phyloP scores from a whole-genome alignment of 2,797 vertebrate genomes.

The Phalloptychus januarius region DNA sequence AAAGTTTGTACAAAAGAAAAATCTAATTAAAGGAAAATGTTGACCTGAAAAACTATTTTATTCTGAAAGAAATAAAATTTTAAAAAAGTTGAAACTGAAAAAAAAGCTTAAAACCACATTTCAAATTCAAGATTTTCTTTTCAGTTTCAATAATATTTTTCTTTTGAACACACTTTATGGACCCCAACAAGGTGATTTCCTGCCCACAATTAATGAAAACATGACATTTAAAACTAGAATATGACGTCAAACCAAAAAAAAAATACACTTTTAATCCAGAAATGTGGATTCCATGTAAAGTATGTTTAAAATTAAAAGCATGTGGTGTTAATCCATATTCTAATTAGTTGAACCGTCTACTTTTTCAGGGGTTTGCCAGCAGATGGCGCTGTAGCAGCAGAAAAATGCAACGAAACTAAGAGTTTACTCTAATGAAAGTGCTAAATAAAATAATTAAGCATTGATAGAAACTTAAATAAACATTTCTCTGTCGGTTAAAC shows the following conservation, averaged over 20 bases:
- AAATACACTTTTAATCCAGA: background rate
- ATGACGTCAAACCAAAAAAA: background rate
- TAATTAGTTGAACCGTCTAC: background rate
- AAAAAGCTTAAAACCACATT: no score
- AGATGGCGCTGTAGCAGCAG: background rate
- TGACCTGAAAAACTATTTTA: no score
- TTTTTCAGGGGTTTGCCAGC: constrained; percentile 1
- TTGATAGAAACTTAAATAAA: background rate
- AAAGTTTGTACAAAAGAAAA: no score
- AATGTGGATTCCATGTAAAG: background rate
- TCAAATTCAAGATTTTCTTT: no score
- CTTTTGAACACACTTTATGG: no score
- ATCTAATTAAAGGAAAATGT: no score
- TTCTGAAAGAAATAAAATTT: no score
- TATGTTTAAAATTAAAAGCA: background rate
- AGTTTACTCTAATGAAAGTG: background rate
- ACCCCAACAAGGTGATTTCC: background rate
- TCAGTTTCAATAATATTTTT: no score
- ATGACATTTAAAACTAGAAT: background rate
- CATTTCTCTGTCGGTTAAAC: background rate
- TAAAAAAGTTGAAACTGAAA: no score
- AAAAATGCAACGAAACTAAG: background rate
- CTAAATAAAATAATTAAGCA: background rate
- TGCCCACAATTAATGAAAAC: background rate
- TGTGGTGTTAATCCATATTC: no score